These are phyloP conservation scores for Macrosoma leucophasiata DNA, from an alignment of 2,888 invertebrate species.

Conservation along the genomic window DNA sequence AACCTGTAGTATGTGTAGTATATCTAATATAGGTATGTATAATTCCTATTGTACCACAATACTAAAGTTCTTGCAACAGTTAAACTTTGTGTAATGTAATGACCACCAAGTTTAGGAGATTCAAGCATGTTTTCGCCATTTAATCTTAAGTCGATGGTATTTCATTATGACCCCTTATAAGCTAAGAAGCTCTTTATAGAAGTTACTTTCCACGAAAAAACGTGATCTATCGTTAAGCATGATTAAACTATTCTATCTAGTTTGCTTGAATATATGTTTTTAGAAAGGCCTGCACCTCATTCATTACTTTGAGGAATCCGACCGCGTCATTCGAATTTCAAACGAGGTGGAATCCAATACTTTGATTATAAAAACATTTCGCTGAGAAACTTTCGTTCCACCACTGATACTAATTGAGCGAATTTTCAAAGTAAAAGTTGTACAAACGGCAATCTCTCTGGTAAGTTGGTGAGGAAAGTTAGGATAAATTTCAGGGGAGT, in stretches of 20 bases:
- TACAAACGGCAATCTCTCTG: slow-evolving; percentile 66
- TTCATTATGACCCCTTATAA: too few relatives aligned
- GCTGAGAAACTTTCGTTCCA: slow-evolving; percentile 46
- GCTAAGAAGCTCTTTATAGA: too few relatives aligned
- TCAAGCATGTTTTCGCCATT: too few relatives aligned
- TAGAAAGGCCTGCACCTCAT: slow-evolving; percentile 22
- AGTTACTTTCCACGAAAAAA: too few relatives aligned
- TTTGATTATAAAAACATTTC: slow-evolving; percentile 49
- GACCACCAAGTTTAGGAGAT: too few relatives aligned
- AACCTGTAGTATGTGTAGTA: too few relatives aligned
- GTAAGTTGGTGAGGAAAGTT: slow-evolving; percentile 63
- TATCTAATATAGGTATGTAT: too few relatives aligned
- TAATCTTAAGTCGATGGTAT: too few relatives aligned
- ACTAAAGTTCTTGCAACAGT: too few relatives aligned
- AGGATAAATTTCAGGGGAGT: slow-evolving; percentile 52
- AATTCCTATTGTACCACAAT: too few relatives aligned
- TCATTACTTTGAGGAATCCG: slow-evolving; percentile 14
- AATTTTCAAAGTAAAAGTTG: slow-evolving; percentile 67
- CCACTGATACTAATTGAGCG: slow-evolving; percentile 63
- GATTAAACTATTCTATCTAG: slow-evolving; percentile 9
- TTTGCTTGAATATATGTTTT: slow-evolving; percentile 10
- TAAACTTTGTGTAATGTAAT: too few relatives aligned
- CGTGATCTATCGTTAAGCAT: slow-evolving; percentile 32
- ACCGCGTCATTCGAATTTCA: slow-evolving; percentile 20
- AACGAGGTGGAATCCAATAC: slow-evolving; percentile 19